Percentiles rank a stretch among this genome's conserved stretches.
Evolutionary conservation across 2,113 vertebrate species (phyloP).

Genomic region (Nematolebias whitei): DNA sequence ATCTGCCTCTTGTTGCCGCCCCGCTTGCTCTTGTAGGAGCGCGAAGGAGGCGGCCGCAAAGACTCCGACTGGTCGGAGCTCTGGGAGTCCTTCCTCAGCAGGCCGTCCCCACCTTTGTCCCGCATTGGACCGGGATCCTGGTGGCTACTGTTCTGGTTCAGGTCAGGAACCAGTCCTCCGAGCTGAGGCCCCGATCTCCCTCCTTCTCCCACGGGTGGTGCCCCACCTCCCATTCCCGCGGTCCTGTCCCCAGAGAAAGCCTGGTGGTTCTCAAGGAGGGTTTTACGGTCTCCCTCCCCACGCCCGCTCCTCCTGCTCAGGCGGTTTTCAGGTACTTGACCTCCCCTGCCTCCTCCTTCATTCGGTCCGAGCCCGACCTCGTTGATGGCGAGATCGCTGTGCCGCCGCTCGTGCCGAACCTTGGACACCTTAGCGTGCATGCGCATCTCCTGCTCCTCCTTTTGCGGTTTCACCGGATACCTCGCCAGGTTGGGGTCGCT

Average conservation of each 20-base stretch:
- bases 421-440: conserved; percentile 96
- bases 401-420: conserved; percentile 92
- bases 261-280: conserved; percentile 84
- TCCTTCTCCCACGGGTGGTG: conserved; percentile 81
- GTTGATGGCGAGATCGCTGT: conserved; percentile 93
- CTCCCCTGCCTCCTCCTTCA: conserved; percentile 70
- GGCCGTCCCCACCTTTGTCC: conserved; percentile 88
- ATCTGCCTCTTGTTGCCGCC: conserved; percentile 95
- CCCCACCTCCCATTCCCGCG: conserved; percentile 83
- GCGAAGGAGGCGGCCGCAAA: conserved; percentile 92
- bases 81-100: conserved; percentile 96
- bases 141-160: conserved; percentile 86
- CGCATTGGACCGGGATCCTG: conserved; percentile 86
- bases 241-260: conserved; percentile 88
- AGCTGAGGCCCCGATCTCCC: conserved; percentile 74
- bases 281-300: conserved; percentile 82
- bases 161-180: too few relatives aligned
- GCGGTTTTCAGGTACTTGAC: conserved; percentile 82
- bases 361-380: conserved; percentile 84
- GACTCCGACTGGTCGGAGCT: conserved; percentile 98
- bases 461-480: conserved; percentile 93
- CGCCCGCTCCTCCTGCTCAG: conserved; percentile 81
- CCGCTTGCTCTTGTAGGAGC: conserved; percentile 90
- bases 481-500: conserved; percentile 97
- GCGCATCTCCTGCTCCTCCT: conserved; percentile 98